Evolutionary conservation across 2,113 vertebrate genomes (phyloP).

Genomic region (Pseudonaja textilis): DNA sequence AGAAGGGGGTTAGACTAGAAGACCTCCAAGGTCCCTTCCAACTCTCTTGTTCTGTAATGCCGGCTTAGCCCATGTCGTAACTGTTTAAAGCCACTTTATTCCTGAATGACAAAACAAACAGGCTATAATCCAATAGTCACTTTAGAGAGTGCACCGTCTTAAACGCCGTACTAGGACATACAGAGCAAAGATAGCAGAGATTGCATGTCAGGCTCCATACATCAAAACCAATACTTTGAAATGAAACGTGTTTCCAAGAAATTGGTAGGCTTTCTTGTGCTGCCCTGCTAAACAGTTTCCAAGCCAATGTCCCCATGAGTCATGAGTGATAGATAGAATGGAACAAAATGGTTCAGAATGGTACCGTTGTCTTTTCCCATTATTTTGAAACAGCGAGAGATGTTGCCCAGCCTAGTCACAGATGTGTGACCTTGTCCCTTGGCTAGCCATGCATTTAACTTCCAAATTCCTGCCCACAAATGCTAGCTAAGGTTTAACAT

Average conservation of each 20-base stretch:
- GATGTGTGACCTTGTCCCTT: neutral
- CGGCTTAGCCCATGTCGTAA: neutral
- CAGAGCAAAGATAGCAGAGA: neutral
- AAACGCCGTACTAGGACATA: neutral
- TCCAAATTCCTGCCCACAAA: neutral
- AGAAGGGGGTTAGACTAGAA: neutral
- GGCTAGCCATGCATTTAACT: neutral
- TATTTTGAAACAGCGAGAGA: neutral
- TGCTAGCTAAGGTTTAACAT: conserved; percentile 30
- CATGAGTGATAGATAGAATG: neutral
- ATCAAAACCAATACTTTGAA: neutral
- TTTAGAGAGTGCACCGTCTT: neutral
- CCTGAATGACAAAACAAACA: neutral
- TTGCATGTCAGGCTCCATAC: neutral
- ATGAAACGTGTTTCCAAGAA: neutral
- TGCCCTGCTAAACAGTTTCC: neutral
- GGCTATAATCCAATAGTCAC: neutral
- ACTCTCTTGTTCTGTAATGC: neutral
- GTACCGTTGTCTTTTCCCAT: neutral
- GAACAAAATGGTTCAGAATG: neutral
- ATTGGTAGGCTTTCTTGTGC: neutral
- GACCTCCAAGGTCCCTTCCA: neutral
- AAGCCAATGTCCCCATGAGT: neutral
- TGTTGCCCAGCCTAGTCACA: neutral
- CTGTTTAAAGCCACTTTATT: neutral